Conservation (phyloP, 2,888 invertebrate species). For the Ophion slaviceki region DNA sequence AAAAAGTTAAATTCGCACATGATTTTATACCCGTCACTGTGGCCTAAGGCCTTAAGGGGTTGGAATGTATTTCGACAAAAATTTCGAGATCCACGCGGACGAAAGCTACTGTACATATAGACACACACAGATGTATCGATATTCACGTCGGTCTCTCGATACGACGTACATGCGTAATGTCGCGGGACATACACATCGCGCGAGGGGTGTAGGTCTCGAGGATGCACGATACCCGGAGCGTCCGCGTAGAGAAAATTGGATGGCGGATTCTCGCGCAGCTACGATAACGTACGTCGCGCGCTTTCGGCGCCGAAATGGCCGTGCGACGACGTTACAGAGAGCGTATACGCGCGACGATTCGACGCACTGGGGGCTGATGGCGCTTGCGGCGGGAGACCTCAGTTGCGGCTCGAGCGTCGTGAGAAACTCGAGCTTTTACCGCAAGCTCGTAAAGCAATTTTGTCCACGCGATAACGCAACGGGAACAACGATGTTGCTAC, state of each 20-base stretch:
- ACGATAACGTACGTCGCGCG: constrained; percentile 62
- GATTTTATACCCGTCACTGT: no score
- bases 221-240: constrained; percentile 35
- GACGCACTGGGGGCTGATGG: constrained; percentile 82
- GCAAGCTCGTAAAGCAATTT: constrained; percentile 70
- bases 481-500: background rate
- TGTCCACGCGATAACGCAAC: constrained; percentile 13
- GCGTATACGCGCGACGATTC: constrained; percentile 79
- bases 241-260: constrained; percentile 47
- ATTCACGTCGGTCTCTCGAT: background rate
- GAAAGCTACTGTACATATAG: no score
- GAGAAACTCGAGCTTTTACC: constrained; percentile 67
- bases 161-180: constrained; percentile 6
- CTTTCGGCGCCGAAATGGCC: constrained; percentile 67
- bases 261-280: constrained; percentile 65
- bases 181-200: background rate
- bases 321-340: constrained; percentile 64
- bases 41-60: no score
- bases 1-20: no score
- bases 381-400: constrained; percentile 82
- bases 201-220: constrained; percentile 14
- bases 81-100: no score
- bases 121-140: background rate
- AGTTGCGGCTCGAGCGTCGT: constrained; percentile 82
- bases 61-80: no score